A percentile compares a stretch with the other conserved stretches of the same genome.
These are phyloP conservation scores for Drosophila elegans DNA, from an alignment of 1,140 invertebrate species.

Conservation along the genomic window DNA sequence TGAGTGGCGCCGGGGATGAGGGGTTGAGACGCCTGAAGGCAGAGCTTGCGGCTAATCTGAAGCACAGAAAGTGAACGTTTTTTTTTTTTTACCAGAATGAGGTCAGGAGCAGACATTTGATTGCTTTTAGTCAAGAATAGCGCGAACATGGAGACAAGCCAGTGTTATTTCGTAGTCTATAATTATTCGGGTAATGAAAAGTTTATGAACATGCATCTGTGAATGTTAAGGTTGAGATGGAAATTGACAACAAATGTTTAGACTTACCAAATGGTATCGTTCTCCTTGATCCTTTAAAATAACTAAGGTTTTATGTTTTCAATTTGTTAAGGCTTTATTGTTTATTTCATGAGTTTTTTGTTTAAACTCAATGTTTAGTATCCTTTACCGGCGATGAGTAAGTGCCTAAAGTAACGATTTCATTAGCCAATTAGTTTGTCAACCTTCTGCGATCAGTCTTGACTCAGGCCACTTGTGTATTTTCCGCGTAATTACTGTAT, in stretches of 20 bases:
- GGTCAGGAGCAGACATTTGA: constrained; percentile 30
- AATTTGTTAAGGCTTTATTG: too few relatives aligned
- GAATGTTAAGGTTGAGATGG: constrained; percentile 29
- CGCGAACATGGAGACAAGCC: neutral
- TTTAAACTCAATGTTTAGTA: too few relatives aligned
- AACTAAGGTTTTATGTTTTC: too few relatives aligned
- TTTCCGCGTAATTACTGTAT: constrained; percentile 2
- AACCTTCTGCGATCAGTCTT: neutral
- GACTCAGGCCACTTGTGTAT: neutral
- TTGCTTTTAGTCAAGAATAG: constrained; percentile 23
- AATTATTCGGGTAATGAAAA: constrained; percentile 29
- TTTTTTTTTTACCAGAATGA: constrained; percentile 16
- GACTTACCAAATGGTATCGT: neutral
- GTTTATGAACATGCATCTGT: constrained; percentile 11
- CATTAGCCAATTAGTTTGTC: neutral
- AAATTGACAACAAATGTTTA: constrained; percentile 3
- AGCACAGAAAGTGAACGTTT: constrained; percentile 32
- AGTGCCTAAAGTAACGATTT: neutral
- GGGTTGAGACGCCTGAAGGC: constrained; percentile 6
- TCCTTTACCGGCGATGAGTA: neutral
- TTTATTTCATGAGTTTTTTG: too few relatives aligned
- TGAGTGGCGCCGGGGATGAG: neutral
- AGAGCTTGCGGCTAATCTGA: constrained; percentile 49
- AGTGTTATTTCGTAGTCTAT: constrained; percentile 22
- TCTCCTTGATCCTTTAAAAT: too few relatives aligned